phyloP scores from a whole-genome alignment of 2,888 invertebrate genomes.

The Julus scanicus region DNA sequence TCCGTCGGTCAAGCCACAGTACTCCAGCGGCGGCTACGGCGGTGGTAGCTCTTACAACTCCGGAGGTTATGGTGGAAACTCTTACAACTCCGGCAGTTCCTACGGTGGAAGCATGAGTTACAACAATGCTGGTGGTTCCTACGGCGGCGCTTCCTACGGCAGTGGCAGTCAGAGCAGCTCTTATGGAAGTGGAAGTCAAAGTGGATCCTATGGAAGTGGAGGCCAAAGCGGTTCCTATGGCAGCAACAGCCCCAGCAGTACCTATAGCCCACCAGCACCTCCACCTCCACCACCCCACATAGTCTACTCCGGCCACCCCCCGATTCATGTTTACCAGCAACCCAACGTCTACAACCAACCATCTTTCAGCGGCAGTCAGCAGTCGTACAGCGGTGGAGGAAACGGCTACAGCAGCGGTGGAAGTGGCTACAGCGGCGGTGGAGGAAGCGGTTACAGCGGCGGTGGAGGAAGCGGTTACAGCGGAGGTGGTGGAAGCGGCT shows the following conservation, averaged over 20 bases:
- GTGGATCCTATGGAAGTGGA: constrained; percentile 49
- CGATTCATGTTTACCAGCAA: constrained; percentile 65
- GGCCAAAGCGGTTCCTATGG: not conserved
- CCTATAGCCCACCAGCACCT: not conserved
- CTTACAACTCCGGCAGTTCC: constrained; percentile 48
- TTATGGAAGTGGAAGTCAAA: constrained; percentile 47
- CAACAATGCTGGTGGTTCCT: constrained; percentile 16
- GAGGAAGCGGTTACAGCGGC: not conserved
- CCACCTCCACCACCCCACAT: constrained; percentile 62
- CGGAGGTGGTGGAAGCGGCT: constrained; percentile 20
- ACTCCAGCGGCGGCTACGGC: constrained; percentile 50
- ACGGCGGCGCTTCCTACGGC: constrained; percentile 48
- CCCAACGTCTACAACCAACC: constrained; percentile 59
- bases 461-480: constrained; percentile 36
- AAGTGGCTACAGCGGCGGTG: constrained; percentile 47
- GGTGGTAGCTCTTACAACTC: constrained; percentile 1
- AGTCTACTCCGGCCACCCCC: constrained; percentile 65
- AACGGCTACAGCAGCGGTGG: constrained; percentile 2
- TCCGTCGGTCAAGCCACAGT: constrained; percentile 52
- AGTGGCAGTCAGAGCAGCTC: constrained; percentile 45
- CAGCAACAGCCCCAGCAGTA: constrained; percentile 4
- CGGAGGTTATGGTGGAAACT: constrained; percentile 10
- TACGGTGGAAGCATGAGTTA: constrained; percentile 40
- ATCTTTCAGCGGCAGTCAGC: constrained; percentile 61
- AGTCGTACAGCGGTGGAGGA: constrained; percentile 20